Percentiles rank a stretch among this genome's conserved stretches.
Conservation (phyloP, 35 echinoderm and acorn worm species). For the Ophiothrix spiculata region DNA sequence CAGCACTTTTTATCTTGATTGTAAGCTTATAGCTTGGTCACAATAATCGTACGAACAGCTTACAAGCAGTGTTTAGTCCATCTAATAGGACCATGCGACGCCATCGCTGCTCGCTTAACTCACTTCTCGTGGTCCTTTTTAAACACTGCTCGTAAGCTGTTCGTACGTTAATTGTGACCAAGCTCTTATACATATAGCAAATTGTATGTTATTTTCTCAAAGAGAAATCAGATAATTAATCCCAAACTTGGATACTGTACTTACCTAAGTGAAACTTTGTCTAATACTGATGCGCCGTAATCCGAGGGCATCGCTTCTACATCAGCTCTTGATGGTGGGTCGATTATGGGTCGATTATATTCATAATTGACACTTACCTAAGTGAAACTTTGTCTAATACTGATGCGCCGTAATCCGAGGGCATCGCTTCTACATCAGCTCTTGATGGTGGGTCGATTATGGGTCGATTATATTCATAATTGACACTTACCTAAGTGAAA, state of each 20-base stretch:
- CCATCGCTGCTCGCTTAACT: no score
- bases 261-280: constrained; percentile 85
- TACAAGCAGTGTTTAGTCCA: no score
- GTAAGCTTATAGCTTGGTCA: no score
- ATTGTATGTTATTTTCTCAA: no score
- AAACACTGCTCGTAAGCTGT: no score
- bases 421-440: background rate
- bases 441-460: background rate
- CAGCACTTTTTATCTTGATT: no score
- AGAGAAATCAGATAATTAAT: no score
- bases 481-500: constrained; percentile 79
- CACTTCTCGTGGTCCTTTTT: no score
- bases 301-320: constrained; percentile 35
- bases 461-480: background rate
- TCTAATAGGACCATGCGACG: no score
- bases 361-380: constrained; percentile 75
- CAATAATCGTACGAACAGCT: no score
- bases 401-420: constrained; percentile 82
- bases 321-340: background rate
- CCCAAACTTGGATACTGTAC: background rate
- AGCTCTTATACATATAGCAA: no score
- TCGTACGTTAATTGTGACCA: no score
- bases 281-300: constrained; percentile 84
- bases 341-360: background rate
- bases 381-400: constrained; percentile 81